Percentiles rank a stretch among this genome's conserved stretches.
Conservation (phyloP, 2,888 invertebrate genomes). For the Drosophila leonis region DNA sequence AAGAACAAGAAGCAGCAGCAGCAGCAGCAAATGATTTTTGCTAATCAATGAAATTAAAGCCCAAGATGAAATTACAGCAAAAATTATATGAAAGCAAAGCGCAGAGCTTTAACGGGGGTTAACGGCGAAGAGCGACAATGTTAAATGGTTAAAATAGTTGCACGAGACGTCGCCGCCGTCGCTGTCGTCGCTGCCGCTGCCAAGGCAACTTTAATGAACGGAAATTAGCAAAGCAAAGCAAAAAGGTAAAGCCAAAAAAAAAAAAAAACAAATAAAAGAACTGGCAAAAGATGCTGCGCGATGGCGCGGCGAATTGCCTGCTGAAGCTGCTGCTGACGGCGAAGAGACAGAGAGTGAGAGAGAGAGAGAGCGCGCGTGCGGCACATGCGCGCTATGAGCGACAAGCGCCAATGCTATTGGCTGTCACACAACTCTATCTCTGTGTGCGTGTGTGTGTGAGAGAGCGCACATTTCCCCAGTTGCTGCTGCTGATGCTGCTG, state of each 20-base stretch:
- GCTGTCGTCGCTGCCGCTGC: constrained; percentile 19
- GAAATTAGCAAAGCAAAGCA: constrained; percentile 73
- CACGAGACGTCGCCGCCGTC: constrained; percentile 43
- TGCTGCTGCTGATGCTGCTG: constrained; percentile 28
- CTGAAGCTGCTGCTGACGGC: constrained; percentile 15
- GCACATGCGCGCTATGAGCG: constrained; percentile 73
- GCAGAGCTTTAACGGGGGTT: constrained; percentile 60
- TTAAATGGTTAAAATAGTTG: constrained; percentile 61
- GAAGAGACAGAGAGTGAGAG: constrained; percentile 55
- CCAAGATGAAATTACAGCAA: constrained; percentile 50
- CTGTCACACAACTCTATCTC: background rate
- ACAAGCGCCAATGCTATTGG: constrained; percentile 70
- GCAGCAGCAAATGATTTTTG: constrained; percentile 64
- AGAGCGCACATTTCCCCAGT: constrained; percentile 65
- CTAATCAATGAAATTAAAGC: constrained; percentile 85
- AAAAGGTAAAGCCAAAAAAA: constrained; percentile 42
- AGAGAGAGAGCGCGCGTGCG: constrained; percentile 50
- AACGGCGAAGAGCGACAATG: constrained; percentile 33
- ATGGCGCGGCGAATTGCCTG: constrained; percentile 23
- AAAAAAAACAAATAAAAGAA: constrained; percentile 11
- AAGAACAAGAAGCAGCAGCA: constrained; percentile 36
- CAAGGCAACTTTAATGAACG: constrained; percentile 79
- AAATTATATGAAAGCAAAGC: constrained; percentile 28
- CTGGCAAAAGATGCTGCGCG: constrained; percentile 55
- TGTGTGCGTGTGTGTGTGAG: constrained; percentile 27